A percentile compares a stretch with the other conserved stretches of the same genome.
phyloP scores from a whole-genome alignment of 37 sponge, comb jelly and placozoan genomes.

The Agelas oroides region DNA sequence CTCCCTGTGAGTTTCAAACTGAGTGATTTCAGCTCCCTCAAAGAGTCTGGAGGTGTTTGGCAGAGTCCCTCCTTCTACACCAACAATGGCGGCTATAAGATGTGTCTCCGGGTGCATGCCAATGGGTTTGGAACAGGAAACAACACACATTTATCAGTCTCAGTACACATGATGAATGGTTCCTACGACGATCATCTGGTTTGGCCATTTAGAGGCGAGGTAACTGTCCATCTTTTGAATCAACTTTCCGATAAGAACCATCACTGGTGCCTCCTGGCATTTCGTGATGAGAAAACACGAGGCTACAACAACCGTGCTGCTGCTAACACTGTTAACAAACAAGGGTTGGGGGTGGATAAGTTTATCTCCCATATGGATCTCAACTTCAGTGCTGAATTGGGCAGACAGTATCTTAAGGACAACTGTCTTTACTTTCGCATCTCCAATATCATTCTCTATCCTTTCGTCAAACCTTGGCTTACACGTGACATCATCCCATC shows the following conservation, averaged over 20 bases:
- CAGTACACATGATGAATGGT: slow-evolving; percentile 45
- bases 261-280: neutral
- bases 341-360: neutral
- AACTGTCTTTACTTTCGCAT: slow-evolving; percentile 1
- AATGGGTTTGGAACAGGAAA: slow-evolving; percentile 45
- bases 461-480: no score
- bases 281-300: no score
- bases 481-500: no score
- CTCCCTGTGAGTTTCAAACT: neutral
- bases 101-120: slow-evolving; percentile 49
- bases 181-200: slow-evolving; percentile 38
- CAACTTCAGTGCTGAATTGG: neutral
- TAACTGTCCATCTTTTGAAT: slow-evolving; percentile 43
- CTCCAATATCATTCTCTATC: no score
- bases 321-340: neutral
- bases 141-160: slow-evolving; percentile 42
- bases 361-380: neutral
- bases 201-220: slow-evolving; percentile 41
- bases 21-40: neutral
- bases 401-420: neutral
- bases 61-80: slow-evolving; percentile 46
- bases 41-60: neutral
- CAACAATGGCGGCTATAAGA: slow-evolving; percentile 39
- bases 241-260: slow-evolving; percentile 39
- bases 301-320: no score